Percentiles rank a stretch among this genome's conserved stretches.
These are phyloP conservation scores for Odontomachus brunneus DNA, from an alignment of 1,140 invertebrate genomes.

Conservation along the genomic window DNA sequence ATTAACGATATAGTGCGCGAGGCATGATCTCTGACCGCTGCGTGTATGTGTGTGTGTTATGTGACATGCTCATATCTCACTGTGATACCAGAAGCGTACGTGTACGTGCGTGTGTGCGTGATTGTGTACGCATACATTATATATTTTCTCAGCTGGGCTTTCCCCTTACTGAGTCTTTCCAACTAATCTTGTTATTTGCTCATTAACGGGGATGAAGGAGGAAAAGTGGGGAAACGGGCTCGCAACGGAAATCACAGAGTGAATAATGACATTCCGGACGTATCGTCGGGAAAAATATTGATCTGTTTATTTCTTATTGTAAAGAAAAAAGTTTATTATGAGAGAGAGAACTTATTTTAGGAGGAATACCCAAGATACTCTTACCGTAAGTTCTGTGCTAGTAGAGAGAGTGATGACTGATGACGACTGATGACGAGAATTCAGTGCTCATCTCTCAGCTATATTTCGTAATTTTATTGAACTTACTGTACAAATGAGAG, in stretches of 20 bases:
- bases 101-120: not conserved
- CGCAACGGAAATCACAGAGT: not conserved
- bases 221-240: not conserved
- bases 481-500: not conserved
- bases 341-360: too few species aligned
- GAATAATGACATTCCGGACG: not conserved
- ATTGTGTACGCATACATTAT: not conserved
- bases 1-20: not conserved
- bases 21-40: slow-evolving; percentile 12
- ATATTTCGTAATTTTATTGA: too few species aligned
- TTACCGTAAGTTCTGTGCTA: not conserved
- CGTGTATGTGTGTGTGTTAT: too few species aligned
- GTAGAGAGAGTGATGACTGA: not conserved
- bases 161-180: not conserved
- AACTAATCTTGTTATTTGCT: not conserved
- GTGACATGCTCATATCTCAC: too few species aligned
- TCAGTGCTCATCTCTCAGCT: too few species aligned
- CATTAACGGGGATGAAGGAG: not conserved
- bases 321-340: too few species aligned
- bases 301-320: not conserved
- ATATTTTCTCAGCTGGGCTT: not conserved
- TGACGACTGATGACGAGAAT: too few species aligned
- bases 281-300: not conserved
- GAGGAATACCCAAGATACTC: too few species aligned
- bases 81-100: not conserved